Percentiles rank a stretch among this genome's conserved stretches.
Conservation (phyloP, 1,140 invertebrate genomes). For the Zelostemma sp. region DNA sequence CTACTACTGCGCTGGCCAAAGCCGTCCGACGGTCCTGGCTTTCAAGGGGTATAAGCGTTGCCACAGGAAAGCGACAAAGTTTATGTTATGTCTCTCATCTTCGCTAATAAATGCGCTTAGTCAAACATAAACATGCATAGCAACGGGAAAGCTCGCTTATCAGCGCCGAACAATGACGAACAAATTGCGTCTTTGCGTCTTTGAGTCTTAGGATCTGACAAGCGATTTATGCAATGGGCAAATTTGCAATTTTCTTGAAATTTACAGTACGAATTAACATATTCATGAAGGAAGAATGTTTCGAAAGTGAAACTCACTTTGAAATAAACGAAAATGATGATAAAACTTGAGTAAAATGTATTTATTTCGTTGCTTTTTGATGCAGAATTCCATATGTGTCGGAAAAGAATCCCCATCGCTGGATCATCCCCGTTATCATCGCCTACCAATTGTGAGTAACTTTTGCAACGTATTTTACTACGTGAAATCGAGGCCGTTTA, state of each 20-base stretch:
- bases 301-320: too few relatives aligned
- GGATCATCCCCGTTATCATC: slow-evolving; percentile 48
- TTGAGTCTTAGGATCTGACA: slow-evolving; percentile 27
- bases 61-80: slow-evolving; percentile 41
- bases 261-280: too few relatives aligned
- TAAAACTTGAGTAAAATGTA: too few relatives aligned
- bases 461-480: too few relatives aligned
- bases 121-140: slow-evolving; percentile 61
- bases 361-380: slow-evolving; percentile 17
- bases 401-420: slow-evolving; percentile 49
- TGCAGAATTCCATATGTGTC: slow-evolving; percentile 63
- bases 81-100: slow-evolving; percentile 63
- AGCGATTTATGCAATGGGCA: too few relatives aligned
- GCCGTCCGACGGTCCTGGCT: slow-evolving; percentile 3
- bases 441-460: slow-evolving; percentile 55
- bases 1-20: slow-evolving; percentile 5
- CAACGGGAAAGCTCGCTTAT: slow-evolving; percentile 39
- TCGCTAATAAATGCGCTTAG: slow-evolving; percentile 62
- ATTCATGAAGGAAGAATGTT: too few relatives aligned
- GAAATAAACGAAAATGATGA: too few relatives aligned
- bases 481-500: slow-evolving; percentile 16
- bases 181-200: slow-evolving; percentile 36
- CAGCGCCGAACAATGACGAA: slow-evolving; percentile 32
- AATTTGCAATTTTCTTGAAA: too few relatives aligned
- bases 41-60: slow-evolving; percentile 4